Evolutionary conservation across 2,113 vertebrate genomes (phyloP).

Genomic region (Megaptera novaeangliae): DNA sequence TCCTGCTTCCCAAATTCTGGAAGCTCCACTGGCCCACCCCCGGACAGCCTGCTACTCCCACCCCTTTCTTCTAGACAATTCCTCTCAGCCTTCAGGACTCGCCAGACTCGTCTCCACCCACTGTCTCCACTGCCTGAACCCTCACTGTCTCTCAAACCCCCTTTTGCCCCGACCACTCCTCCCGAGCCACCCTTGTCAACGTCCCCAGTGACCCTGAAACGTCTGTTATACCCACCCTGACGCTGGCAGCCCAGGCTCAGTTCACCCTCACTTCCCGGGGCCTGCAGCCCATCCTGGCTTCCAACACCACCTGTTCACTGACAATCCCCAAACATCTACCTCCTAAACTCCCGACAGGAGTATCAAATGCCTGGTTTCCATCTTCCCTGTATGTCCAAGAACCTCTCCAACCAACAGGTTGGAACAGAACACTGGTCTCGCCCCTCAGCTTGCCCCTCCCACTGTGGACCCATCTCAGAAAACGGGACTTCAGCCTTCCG

Average conservation of each 20-base stretch:
- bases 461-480: not conserved
- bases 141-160: not conserved
- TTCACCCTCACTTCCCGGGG: rapidly evolving
- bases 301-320: not conserved
- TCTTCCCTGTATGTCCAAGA: not conserved
- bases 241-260: rapidly evolving
- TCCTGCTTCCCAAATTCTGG: not conserved
- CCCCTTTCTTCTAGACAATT: not conserved
- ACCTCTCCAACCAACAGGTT: not conserved
- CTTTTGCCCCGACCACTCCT: not conserved
- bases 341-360: not conserved
- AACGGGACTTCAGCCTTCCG: not conserved
- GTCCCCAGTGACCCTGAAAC: not conserved
- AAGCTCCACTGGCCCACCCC: too few relatives aligned
- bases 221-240: not conserved
- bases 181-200: not conserved
- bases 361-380: rapidly evolving
- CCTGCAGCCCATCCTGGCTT: not conserved
- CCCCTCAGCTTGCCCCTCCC: not conserved
- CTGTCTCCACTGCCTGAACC: not conserved
- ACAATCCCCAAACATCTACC: not conserved
- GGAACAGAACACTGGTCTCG: not conserved
- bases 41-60: not conserved
- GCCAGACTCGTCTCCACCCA: not conserved
- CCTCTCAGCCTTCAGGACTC: not conserved